Conservation (phyloP, 2,113 vertebrate genomes). For the Nettapus auritus region DNA sequence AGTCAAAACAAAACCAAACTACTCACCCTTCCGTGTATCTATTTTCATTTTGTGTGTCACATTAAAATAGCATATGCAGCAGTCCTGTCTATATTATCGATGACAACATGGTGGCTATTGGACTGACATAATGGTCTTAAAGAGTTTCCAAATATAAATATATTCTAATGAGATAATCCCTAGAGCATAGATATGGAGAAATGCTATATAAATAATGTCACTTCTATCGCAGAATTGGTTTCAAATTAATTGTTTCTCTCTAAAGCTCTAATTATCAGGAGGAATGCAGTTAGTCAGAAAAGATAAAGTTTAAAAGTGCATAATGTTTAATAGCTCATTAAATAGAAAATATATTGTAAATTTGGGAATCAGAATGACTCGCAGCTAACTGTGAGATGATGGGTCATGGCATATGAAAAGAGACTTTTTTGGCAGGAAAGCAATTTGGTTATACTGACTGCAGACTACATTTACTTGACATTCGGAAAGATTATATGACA, state of each 20-base stretch:
- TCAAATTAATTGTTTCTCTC: slow-evolving; percentile 66
- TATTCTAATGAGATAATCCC: slow-evolving; percentile 45
- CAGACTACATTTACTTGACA: slow-evolving; percentile 60
- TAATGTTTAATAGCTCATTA: slow-evolving; percentile 62
- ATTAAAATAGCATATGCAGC: neutral
- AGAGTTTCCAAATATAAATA: slow-evolving; percentile 32
- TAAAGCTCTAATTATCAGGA: slow-evolving; percentile 56
- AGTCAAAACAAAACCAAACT: slow-evolving; percentile 11
- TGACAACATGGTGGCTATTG: neutral
- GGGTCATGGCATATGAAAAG: slow-evolving; percentile 48
- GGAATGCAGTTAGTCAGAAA: slow-evolving; percentile 46
- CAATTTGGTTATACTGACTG: slow-evolving; percentile 56
- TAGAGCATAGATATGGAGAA: slow-evolving; percentile 1
- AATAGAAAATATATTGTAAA: slow-evolving; percentile 57
- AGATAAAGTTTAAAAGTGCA: slow-evolving; percentile 37
- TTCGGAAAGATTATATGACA: slow-evolving; percentile 63
- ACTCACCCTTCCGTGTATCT: neutral
- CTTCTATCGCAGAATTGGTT: slow-evolving; percentile 30
- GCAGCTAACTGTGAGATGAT: slow-evolving; percentile 38
- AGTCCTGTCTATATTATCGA: neutral
- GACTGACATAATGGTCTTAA: slow-evolving; percentile 12
- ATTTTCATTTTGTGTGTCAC: neutral
- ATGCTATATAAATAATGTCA: slow-evolving; percentile 51
- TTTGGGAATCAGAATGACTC: slow-evolving; percentile 44
- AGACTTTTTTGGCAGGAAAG: slow-evolving; percentile 49